Evolutionary conservation across 2,113 vertebrate genomes (phyloP).

Genomic region (Planiliza haematocheilus): DNA sequence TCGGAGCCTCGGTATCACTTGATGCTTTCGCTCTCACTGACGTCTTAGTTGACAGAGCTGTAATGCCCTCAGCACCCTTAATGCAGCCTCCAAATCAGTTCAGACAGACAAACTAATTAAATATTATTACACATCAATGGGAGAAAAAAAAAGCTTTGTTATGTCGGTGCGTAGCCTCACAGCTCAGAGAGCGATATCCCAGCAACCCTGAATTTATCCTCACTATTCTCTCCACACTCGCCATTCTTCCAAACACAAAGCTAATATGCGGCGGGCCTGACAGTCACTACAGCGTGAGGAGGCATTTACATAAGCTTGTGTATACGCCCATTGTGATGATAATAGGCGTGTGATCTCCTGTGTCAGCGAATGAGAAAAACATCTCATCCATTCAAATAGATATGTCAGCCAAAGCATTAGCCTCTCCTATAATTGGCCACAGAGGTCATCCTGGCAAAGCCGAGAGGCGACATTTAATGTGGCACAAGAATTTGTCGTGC

Average conservation of each 20-base stretch:
- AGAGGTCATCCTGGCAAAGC: conserved; percentile 74
- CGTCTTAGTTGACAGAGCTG: conserved; percentile 24
- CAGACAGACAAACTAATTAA: conserved; percentile 62
- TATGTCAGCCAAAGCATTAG: conserved; percentile 73
- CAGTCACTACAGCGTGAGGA: conserved; percentile 59
- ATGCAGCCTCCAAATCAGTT: conserved; percentile 23
- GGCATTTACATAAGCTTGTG: conserved; percentile 79
- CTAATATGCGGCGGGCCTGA: conserved; percentile 70
- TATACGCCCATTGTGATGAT: conserved; percentile 75
- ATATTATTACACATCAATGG: conserved; percentile 38
- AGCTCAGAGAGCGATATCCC: conserved; percentile 50
- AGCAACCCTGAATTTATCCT: conserved; percentile 62
- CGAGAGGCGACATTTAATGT: conserved; percentile 60
- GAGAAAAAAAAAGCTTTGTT: conserved; percentile 44
- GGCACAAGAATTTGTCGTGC: conserved; percentile 65
- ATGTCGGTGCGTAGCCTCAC: conserved; percentile 39
- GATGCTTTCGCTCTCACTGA: conserved; percentile 15
- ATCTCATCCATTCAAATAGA: conserved; percentile 76
- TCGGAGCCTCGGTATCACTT: conserved; percentile 8
- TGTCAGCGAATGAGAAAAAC: conserved; percentile 73
- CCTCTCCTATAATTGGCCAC: conserved; percentile 76
- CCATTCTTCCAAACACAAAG: conserved; percentile 74
- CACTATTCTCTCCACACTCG: conserved; percentile 45
- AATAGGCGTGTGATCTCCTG: conserved; percentile 78
- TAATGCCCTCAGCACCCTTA: conserved; percentile 18